Conservation (phyloP, 2,797 vertebrate species). For the Esox lucius region DNA sequence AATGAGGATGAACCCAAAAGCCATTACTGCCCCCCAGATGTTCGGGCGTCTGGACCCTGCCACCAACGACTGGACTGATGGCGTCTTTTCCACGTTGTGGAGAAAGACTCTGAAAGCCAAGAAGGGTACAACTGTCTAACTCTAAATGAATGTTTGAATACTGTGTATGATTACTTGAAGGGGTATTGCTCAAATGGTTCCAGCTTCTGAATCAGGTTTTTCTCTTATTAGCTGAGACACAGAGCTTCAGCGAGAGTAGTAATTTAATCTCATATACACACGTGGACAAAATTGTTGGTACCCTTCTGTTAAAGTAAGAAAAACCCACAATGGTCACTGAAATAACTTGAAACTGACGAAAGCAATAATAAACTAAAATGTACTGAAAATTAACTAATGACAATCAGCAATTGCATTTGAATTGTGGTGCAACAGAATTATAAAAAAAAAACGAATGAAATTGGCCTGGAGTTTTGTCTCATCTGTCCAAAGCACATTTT, state of each 20-base stretch:
- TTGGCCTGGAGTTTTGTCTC: no score
- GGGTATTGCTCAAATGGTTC: not conserved
- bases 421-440: no score
- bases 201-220: not conserved
- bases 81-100: slow-evolving; percentile 92
- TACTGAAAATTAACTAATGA: no score
- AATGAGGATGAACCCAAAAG: slow-evolving; percentile 96
- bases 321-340: no score
- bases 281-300: no score
- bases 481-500: no score
- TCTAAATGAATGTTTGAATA: not conserved
- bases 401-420: no score
- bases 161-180: not conserved
- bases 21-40: slow-evolving; percentile 92
- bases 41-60: slow-evolving; percentile 89
- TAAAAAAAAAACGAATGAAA: no score
- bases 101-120: slow-evolving; percentile 89
- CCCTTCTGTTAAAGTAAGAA: no score
- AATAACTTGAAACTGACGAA: no score
- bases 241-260: not conserved
- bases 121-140: slow-evolving; percentile 69
- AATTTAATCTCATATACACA: not conserved
- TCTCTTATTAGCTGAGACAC: not conserved
- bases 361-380: no score
- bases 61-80: slow-evolving; percentile 95